Percentiles rank a stretch among this genome's conserved stretches.
phyloP scores from a whole-genome alignment of 2,888 invertebrate genomes.

The Anthrax anthrax region DNA sequence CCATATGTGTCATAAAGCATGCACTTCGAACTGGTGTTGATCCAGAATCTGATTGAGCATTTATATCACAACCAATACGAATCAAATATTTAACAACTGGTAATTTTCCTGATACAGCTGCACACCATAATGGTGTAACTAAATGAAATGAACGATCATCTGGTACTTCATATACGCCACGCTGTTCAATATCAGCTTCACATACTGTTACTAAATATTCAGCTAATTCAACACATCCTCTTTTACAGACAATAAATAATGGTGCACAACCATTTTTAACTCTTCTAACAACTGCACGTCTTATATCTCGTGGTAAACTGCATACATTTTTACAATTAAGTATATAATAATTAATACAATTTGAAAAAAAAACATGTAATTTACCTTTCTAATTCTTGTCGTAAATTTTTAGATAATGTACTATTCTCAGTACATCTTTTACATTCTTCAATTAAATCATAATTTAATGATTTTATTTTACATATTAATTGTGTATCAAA shows the following conservation, averaged over 20 bases:
- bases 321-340: too few species aligned
- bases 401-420: constrained; percentile 23
- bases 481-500: not conserved
- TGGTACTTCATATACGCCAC: constrained; percentile 69
- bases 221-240: constrained; percentile 69
- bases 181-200: constrained; percentile 71
- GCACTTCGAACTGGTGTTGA: constrained; percentile 83
- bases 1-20: constrained; percentile 81
- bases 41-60: constrained; percentile 75
- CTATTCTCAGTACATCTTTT: constrained; percentile 26
- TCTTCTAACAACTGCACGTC: constrained; percentile 53
- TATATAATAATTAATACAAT: too few species aligned
- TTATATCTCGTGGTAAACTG: constrained; percentile 42
- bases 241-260: constrained; percentile 47
- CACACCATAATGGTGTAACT: constrained; percentile 85
- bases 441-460: constrained; percentile 24
- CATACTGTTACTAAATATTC: constrained; percentile 74
- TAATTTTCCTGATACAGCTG: constrained; percentile 72
- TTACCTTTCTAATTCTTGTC: constrained; percentile 29
- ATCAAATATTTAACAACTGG: constrained; percentile 63
- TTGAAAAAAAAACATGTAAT: too few species aligned
- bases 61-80: constrained; percentile 67
- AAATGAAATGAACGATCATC: constrained; percentile 61
- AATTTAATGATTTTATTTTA: constrained; percentile 8
- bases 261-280: constrained; percentile 66